These are phyloP conservation scores for Phylloscopus trochilus DNA, from an alignment of 2,113 vertebrate genomes.

Conservation along the genomic window DNA sequence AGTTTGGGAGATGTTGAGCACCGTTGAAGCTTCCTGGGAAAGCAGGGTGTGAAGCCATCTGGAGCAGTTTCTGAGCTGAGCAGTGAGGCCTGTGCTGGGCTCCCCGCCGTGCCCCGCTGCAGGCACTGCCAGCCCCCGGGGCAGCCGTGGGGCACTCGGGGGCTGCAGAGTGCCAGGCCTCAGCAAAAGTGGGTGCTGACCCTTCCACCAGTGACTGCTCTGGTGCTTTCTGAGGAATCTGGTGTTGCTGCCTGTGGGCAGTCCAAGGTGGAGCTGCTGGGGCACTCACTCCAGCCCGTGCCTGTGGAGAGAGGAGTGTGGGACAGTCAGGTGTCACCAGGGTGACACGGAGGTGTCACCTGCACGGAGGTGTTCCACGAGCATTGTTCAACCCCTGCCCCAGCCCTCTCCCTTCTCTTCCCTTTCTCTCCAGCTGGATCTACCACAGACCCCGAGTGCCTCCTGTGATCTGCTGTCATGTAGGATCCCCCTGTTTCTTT, in stretches of 20 bases:
- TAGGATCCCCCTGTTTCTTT: slow-evolving; percentile 55
- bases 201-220: neutral
- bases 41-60: neutral
- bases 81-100: neutral
- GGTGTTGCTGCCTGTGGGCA: neutral
- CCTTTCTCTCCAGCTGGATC: neutral
- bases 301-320: neutral
- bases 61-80: neutral
- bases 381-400: neutral
- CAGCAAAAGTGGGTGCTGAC: accelerated
- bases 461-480: slow-evolving; percentile 12
- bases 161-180: neutral
- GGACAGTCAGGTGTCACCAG: accelerated
- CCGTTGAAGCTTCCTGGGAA: neutral
- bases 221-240: neutral
- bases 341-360: neutral
- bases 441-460: neutral
- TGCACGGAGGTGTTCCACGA: accelerated
- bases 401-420: neutral
- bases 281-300: neutral
- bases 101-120: neutral
- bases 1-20: neutral
- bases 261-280: accelerated
- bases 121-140: neutral
- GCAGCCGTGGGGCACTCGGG: accelerated